Percentiles rank a stretch among this genome's conserved stretches.
Evolutionary conservation across 2,888 invertebrate genomes (phyloP).

Genomic region (Dorcus hopei): DNA sequence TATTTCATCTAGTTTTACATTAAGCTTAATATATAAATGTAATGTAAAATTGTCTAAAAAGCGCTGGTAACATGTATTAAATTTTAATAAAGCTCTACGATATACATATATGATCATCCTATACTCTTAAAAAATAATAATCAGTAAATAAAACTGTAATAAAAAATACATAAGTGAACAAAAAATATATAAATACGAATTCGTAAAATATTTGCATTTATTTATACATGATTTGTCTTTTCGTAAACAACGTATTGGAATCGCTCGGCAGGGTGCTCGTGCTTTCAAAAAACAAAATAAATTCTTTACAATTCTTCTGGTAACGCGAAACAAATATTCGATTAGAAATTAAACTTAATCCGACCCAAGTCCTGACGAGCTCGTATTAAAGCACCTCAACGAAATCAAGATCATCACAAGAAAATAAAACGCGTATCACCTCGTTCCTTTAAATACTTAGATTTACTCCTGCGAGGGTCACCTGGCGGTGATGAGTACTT

Average conservation of each 20-base stretch:
- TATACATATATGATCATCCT: neutral
- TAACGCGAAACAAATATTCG: too few species aligned
- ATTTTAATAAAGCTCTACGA: constrained; percentile 5
- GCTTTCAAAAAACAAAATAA: too few species aligned
- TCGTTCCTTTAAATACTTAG: constrained; percentile 8
- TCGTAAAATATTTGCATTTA: too few species aligned
- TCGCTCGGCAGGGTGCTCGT: too few species aligned
- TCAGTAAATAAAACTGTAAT: neutral
- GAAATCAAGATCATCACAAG: constrained; percentile 11
- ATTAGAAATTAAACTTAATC: too few species aligned
- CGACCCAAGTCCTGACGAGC: too few species aligned
- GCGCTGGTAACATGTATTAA: constrained; percentile 33
- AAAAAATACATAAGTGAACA: neutral
- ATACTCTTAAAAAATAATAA: constrained; percentile 4
- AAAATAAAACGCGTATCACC: constrained; percentile 21
- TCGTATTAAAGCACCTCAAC: too few species aligned
- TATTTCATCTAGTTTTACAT: constrained; percentile 3
- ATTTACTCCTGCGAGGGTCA: constrained; percentile 44
- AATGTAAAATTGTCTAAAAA: constrained; percentile 36
- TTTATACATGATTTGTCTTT: too few species aligned
- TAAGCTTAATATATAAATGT: constrained; percentile 20
- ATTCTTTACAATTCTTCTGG: too few species aligned
- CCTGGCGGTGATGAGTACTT: constrained; percentile 61
- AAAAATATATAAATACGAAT: too few species aligned
- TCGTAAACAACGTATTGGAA: too few species aligned